Base-by-base conservation (phyloP, 2,797 vertebrate species). In the Tauraco hartlaubi region DNA sequence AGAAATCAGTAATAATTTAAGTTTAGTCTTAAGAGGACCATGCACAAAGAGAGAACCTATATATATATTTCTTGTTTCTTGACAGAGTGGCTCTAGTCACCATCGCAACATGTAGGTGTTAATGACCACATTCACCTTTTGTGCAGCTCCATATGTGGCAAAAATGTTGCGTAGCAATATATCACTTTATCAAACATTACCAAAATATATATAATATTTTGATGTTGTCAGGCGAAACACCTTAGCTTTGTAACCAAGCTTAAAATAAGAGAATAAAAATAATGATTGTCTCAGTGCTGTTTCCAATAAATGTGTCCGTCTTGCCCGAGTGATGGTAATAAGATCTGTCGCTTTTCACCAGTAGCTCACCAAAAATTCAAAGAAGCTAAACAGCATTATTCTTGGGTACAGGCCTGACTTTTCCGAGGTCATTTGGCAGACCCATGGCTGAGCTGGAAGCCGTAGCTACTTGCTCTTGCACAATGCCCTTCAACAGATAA, bases 61-160 rank as follows among this genome's bases (percentile, higher is more conserved):
- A 3, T 17, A 4, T 18, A 6, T 23, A 43, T 44, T 25, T 49
- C 3, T 43, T 43, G 3, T 80, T 77, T 46, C 12, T 28, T 88
- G 18, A 18, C 8, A 26, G 18, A 52, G 26, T 52, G 18, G 3
- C 29, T 80, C 14, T 43, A 18, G n/a, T 63, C 15, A 28, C 46
- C 12, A 9, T 51, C 1, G 1, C 12, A 52, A 20, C 0, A 5
- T 5, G 1, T 18, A 23, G 9, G 7, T 52, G 37, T 35, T 31
- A 56, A 54, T 54, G 51, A 58, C 16, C 21, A 11, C 5, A 1
- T 35, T 64, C 25, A 28, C 11, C 5, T 28, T 66, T 66, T 81
- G 29, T 43, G 35, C 17, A 72, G 37, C 28, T 64, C 64, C 13
- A 3, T 20, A 31, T 43, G 26, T 44, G n/a, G 54, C 35, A 59